Percentiles rank a stretch among this genome's conserved stretches.
Evolutionary conservation across 1,140 invertebrate species (phyloP).

Genomic region (Ips nitidus): DNA sequence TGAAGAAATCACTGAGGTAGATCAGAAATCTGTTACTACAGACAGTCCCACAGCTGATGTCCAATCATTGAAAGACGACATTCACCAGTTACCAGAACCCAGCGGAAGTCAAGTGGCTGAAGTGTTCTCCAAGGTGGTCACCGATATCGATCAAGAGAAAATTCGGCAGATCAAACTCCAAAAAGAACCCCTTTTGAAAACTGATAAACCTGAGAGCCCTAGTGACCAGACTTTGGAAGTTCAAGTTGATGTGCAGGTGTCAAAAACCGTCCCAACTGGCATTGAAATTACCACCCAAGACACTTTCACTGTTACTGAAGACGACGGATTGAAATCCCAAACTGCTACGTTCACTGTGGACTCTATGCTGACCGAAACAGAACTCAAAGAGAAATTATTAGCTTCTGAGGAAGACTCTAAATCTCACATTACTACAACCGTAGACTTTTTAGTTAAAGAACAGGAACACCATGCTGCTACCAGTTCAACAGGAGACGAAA

Average conservation of each 20-base stretch:
- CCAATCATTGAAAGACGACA: not conserved
- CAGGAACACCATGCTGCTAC: conserved; percentile 8
- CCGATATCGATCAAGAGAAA: conserved; percentile 44
- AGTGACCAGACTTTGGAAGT: conserved; percentile 18
- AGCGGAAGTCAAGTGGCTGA: conserved; percentile 4
- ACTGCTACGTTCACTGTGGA: conserved; percentile 37
- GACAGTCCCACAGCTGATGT: not conserved
- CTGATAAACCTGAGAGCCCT: conserved; percentile 13
- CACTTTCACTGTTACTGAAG: conserved; percentile 28
- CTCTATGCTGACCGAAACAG: conserved; percentile 41
- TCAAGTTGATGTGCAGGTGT: conserved; percentile 16
- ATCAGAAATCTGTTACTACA: not conserved
- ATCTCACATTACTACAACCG: conserved; percentile 19
- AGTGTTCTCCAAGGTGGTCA: conserved; percentile 44
- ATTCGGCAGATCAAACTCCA: conserved; percentile 36
- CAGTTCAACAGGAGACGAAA: not conserved
- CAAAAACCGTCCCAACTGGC: conserved; percentile 7
- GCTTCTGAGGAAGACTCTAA: conserved; percentile 9
- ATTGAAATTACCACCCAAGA: conserved; percentile 36
- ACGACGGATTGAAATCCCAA: conserved; percentile 10
- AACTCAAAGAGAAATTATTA: conserved; percentile 21
- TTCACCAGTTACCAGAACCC: not conserved
- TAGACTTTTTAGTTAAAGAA: conserved; percentile 36
- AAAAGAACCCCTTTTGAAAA: not conserved
- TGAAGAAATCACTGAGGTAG: not conserved